Evolutionary conservation across 2,113 vertebrate genomes (phyloP).

Genomic region (Ochotona princeps): DNA sequence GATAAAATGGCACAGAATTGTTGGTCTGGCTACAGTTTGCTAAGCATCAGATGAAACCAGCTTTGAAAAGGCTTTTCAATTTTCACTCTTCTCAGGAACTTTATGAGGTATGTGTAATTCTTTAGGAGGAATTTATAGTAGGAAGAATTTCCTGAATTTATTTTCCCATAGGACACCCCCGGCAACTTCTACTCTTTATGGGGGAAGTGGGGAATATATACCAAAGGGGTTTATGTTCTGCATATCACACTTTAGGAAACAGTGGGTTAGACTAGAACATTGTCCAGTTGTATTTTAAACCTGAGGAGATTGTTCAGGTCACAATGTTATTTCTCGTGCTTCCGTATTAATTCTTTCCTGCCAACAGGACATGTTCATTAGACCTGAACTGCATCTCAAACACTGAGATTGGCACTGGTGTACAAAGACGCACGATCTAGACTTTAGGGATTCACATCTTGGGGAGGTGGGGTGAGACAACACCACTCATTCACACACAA

Average conservation of each 20-base stretch:
- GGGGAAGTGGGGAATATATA: neutral
- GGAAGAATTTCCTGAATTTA: neutral
- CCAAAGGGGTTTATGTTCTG: neutral
- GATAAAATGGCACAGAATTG: neutral
- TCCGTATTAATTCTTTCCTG: neutral
- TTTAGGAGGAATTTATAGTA: neutral
- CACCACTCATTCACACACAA: neutral
- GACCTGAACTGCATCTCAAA: neutral
- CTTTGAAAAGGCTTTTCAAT: neutral
- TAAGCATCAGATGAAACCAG: slow-evolving; percentile 14
- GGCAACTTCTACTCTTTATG: neutral
- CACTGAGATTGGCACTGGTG: neutral
- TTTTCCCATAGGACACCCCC: neutral
- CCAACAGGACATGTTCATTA: neutral
- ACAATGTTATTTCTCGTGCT: neutral
- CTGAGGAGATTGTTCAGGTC: neutral
- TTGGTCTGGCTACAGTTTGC: neutral
- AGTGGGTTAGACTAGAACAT: neutral
- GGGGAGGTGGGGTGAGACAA: neutral
- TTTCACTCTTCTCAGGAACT: neutral
- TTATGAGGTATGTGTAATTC: neutral
- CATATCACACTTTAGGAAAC: neutral
- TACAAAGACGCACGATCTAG: neutral
- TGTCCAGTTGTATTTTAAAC: neutral
- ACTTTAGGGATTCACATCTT: neutral